Evolutionary conservation across 2,888 invertebrate species (phyloP).

Genomic region (Idaea biselata): DNA sequence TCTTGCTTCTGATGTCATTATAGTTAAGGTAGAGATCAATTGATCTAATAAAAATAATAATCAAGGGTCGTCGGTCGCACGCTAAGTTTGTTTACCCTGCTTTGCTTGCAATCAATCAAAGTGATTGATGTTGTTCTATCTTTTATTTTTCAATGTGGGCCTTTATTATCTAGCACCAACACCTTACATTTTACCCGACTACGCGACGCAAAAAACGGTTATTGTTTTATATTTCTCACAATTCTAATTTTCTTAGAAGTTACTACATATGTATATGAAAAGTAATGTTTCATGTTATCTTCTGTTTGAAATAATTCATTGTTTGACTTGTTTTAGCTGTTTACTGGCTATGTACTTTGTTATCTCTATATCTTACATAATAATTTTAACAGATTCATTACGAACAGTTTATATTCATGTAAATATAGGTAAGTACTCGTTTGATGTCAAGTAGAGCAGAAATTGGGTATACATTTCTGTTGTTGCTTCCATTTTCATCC

Average conservation of each 20-base stretch:
- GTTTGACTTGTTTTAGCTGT: not conserved
- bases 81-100: slow-evolving; percentile 31
- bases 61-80: slow-evolving; percentile 24
- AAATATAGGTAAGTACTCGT: not conserved
- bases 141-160: slow-evolving; percentile 50
- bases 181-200: too few species aligned
- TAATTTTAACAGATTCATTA: not conserved
- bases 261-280: slow-evolving; percentile 14
- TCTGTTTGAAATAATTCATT: not conserved
- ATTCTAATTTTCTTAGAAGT: slow-evolving; percentile 15
- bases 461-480: too few species aligned
- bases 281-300: not conserved
- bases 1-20: too few species aligned
- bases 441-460: not conserved
- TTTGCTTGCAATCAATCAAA: slow-evolving; percentile 53
- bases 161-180: slow-evolving; percentile 32
- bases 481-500: too few species aligned
- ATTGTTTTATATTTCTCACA: slow-evolving; percentile 4
- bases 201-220: too few species aligned
- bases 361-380: not conserved
- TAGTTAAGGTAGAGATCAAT: too few species aligned
- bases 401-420: not conserved
- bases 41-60: slow-evolving; percentile 24
- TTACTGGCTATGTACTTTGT: not conserved
- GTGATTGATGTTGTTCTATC: slow-evolving; percentile 58